Base-by-base conservation (phyloP, 2,888 invertebrate genomes). In the Fragum whitleyi region DNA sequence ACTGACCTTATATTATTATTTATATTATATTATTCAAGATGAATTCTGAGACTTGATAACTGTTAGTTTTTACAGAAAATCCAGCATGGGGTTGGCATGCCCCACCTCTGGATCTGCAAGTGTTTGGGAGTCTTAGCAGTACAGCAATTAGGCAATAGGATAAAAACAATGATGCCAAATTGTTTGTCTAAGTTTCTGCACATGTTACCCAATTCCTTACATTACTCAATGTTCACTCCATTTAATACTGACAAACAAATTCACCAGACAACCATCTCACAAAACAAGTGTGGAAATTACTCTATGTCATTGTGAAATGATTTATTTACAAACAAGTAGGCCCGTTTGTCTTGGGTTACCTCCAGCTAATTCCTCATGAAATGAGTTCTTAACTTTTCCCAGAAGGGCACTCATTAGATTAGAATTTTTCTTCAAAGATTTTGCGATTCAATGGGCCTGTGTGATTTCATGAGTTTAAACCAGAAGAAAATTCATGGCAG, bases 241-340 rank as follows among this genome's bases (percentile, higher is more conserved):
- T 6, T 29, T 28, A 61, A 14, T 6, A 19, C 11, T 23, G 32
- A 19, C 2, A 32, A 61, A 32, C 29, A 42, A 39, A 21, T 21
- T n/a, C 26, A 67, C 36, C 6, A 23, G 9, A 6, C 39, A 16
- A 23, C 68, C 51, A 47, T 68, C 26, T 51, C 51, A 47, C 23
- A 47, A 68, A 51, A 68, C 68, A 42, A 67, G 67, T 47, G 42
- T 42, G n/a, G 42, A 51, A 68, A 68, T 68, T 47, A 28, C 29
- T 47, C 47, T 26, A 16, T 68, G 68, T 68, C 68, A 68, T 47
- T 28, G 28, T 28, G 68, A n/a, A 47, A 68, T 68, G 68, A 68
- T 68, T 68, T 68, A 68, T 68, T 47, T 51, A 51, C 14, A 68
- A 68, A 68, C 68, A 68, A 68, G 61, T 61, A 61, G 28, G 61